These are phyloP conservation scores for Ypsolopha scabrella DNA, from an alignment of 2,888 invertebrate genomes.

Conservation along the genomic window DNA sequence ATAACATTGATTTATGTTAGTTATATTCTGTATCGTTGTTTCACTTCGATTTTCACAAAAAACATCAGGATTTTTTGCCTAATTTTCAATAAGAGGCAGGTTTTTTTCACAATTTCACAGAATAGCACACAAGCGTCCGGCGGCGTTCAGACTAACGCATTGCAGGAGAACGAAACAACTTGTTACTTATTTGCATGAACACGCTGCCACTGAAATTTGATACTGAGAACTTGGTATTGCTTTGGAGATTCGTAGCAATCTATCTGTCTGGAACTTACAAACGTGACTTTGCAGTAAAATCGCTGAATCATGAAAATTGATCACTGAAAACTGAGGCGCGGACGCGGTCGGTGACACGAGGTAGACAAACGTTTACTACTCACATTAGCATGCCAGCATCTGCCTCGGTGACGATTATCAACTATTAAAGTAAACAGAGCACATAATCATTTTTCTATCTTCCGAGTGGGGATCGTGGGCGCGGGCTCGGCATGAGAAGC, in stretches of 20 bases:
- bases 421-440: slow-evolving; percentile 64
- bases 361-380: slow-evolving; percentile 28
- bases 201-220: not conserved
- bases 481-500: slow-evolving; percentile 16
- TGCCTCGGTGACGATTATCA: slow-evolving; percentile 49
- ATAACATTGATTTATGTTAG: slow-evolving; percentile 12
- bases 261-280: not conserved
- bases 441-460: slow-evolving; percentile 49
- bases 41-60: too few relatives aligned
- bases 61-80: too few relatives aligned
- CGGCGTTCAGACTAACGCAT: slow-evolving; percentile 2
- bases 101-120: too few relatives aligned
- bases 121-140: slow-evolving; percentile 12
- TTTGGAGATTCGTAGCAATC: too few relatives aligned
- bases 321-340: not conserved
- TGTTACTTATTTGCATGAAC: not conserved
- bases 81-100: too few relatives aligned
- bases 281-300: not conserved
- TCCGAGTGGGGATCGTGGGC: slow-evolving; percentile 14
- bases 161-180: slow-evolving; percentile 1
- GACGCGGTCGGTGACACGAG: not conserved
- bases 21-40: too few relatives aligned
- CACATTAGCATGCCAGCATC: slow-evolving; percentile 69
- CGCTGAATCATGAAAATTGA: not conserved
- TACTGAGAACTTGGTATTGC: too few relatives aligned